Evolutionary conservation across 2,888 invertebrate genomes (phyloP).

Genomic region (Branchellion lobata): DNA sequence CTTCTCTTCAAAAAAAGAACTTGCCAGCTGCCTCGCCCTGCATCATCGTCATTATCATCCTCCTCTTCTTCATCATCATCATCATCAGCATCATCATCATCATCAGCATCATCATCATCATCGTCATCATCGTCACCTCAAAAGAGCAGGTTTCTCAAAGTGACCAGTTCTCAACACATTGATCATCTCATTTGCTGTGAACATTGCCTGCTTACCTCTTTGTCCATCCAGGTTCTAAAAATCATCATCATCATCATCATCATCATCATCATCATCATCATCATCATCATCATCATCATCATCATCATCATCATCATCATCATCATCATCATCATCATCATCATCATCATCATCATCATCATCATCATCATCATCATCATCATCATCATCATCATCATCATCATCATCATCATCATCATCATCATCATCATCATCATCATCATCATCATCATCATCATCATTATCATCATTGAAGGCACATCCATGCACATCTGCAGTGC

Average conservation of each 20-base stretch:
- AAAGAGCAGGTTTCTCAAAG: constrained; percentile 30
- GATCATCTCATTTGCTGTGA: constrained; percentile 64
- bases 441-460: constrained; percentile 17
- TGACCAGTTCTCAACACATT: constrained; percentile 60
- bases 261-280: constrained; percentile 4
- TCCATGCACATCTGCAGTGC: neutral
- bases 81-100: neutral
- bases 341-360: constrained; percentile 3
- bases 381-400: constrained; percentile 25
- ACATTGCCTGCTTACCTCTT: constrained; percentile 64
- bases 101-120: neutral
- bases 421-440: constrained; percentile 3
- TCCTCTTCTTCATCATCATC: neutral
- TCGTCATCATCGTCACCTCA: neutral
- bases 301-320: constrained; percentile 9
- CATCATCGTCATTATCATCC: constrained; percentile 43
- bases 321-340: constrained; percentile 23
- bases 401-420: neutral
- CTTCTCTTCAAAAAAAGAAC: constrained; percentile 61
- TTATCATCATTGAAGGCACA: neutral
- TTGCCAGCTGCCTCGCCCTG: constrained; percentile 60
- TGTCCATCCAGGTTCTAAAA: constrained; percentile 57
- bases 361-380: constrained; percentile 3
- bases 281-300: constrained; percentile 31
- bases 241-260: neutral